Evolutionary conservation across 1,140 invertebrate species (phyloP).

Genomic region (Drosophila busckii): DNA sequence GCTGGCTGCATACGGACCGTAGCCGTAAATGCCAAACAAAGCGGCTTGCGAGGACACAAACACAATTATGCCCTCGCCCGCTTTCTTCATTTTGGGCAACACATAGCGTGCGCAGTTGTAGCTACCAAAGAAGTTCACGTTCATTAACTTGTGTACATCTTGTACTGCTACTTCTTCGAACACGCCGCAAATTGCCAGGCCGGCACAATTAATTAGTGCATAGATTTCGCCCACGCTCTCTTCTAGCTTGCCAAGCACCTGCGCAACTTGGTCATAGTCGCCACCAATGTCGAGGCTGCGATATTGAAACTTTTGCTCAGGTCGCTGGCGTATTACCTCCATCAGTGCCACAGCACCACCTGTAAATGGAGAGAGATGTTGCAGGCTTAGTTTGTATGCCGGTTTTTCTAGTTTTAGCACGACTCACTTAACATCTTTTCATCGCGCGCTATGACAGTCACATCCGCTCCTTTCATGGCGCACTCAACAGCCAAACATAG

Average conservation of each 20-base stretch:
- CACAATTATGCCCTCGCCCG: conserved; percentile 87
- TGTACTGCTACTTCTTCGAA: conserved; percentile 89
- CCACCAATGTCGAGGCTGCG: conserved; percentile 87
- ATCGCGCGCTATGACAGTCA: conserved; percentile 94
- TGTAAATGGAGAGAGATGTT: conserved; percentile 16
- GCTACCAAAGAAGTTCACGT: conserved; percentile 87
- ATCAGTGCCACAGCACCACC: conserved; percentile 67
- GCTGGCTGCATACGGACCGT: conserved; percentile 92
- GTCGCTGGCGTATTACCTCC: conserved; percentile 56
- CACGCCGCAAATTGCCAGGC: conserved; percentile 86
- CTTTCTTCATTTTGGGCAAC: conserved; percentile 85
- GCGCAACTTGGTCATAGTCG: conserved; percentile 83
- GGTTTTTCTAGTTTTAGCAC: conserved; percentile 9
- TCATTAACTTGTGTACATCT: conserved; percentile 86
- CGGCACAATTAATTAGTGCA: conserved; percentile 96
- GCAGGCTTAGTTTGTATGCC: background rate
- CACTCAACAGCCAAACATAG: conserved; percentile 89
- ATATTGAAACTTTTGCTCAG: conserved; percentile 84
- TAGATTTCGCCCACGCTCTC: conserved; percentile 87
- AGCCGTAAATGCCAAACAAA: conserved; percentile 90
- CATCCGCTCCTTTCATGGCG: conserved; percentile 88
- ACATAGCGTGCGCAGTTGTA: conserved; percentile 86
- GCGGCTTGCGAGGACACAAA: conserved; percentile 94
- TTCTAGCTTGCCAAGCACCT: conserved; percentile 83
- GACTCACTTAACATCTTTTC: conserved; percentile 82